Evolutionary conservation across 2,797 vertebrate genomes (phyloP).

Genomic region (Sebastes miniatus): DNA sequence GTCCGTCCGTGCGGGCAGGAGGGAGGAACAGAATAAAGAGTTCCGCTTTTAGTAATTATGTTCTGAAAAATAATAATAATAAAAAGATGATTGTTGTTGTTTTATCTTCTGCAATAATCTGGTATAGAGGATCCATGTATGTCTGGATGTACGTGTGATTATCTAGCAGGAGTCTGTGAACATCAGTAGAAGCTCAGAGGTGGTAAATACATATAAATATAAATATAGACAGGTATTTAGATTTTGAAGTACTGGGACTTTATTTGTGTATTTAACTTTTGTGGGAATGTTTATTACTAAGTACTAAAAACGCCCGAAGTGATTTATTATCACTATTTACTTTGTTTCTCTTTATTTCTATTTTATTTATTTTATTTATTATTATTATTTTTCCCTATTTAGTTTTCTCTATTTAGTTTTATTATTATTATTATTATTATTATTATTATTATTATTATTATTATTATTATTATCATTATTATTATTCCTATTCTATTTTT

Average conservation of each 20-base stretch:
- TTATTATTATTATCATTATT: too few relatives aligned
- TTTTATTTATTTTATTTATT: too few relatives aligned
- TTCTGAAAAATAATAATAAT: neutral
- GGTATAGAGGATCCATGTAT: neutral
- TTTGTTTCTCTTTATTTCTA: too few relatives aligned
- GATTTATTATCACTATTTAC: too few relatives aligned
- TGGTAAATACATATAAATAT: neutral
- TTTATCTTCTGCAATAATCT: neutral
- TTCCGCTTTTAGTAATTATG: slow-evolving; percentile 17
- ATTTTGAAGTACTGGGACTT: neutral
- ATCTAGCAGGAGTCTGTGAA: neutral
- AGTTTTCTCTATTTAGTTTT: too few relatives aligned
- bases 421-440: too few relatives aligned
- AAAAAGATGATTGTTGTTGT: too few relatives aligned
- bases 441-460: too few relatives aligned
- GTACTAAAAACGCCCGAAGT: neutral
- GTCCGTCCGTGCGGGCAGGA: slow-evolving; percentile 15
- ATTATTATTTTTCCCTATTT: too few relatives aligned
- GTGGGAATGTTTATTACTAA: neutral
- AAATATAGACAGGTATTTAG: neutral
- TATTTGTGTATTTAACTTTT: neutral
- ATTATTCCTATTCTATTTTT: too few relatives aligned
- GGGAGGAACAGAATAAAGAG: fast-evolving
- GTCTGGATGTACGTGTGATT: neutral
- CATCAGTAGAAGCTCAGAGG: neutral